Evolutionary conservation across 2,888 invertebrate species (phyloP).

Genomic region (Ennomos erosarius): DNA sequence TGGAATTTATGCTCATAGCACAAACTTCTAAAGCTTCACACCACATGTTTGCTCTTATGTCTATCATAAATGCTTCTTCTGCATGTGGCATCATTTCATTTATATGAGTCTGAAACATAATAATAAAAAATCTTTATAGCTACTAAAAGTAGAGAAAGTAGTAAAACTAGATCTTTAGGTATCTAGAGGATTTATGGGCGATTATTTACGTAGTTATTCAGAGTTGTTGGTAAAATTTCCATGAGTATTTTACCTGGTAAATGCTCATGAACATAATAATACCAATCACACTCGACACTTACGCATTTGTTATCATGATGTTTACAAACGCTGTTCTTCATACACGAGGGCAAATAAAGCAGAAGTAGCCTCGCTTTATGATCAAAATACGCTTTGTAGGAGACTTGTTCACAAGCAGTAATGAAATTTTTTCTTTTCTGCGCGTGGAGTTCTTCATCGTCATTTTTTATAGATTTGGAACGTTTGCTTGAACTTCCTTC

Average conservation of each 20-base stretch:
- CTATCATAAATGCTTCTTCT: conserved; percentile 68
- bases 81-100: conserved; percentile 60
- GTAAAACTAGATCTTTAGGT: too few relatives aligned
- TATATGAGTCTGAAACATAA: conserved; percentile 49
- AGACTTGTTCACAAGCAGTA: conserved; percentile 69
- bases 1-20: conserved; percentile 59
- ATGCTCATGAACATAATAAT: too few relatives aligned
- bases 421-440: conserved; percentile 68
- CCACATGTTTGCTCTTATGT: conserved; percentile 71
- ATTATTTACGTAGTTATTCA: too few relatives aligned
- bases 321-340: conserved; percentile 52
- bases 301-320: conserved; percentile 56
- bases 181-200: too few relatives aligned
- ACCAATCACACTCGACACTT: conserved; percentile 33
- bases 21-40: conserved; percentile 75
- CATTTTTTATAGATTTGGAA: conserved; percentile 44
- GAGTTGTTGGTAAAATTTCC: too few relatives aligned
- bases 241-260: too few relatives aligned
- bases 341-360: conserved; percentile 62
- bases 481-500: conserved; percentile 49
- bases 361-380: conserved; percentile 60
- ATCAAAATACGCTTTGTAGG: conserved; percentile 63
- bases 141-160: too few relatives aligned
- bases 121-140: too few relatives aligned
- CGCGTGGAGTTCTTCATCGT: conserved; percentile 52